Evolutionary conservation across 2,888 invertebrate genomes (phyloP).

Genomic region (Trissoscelio sp.): DNA sequence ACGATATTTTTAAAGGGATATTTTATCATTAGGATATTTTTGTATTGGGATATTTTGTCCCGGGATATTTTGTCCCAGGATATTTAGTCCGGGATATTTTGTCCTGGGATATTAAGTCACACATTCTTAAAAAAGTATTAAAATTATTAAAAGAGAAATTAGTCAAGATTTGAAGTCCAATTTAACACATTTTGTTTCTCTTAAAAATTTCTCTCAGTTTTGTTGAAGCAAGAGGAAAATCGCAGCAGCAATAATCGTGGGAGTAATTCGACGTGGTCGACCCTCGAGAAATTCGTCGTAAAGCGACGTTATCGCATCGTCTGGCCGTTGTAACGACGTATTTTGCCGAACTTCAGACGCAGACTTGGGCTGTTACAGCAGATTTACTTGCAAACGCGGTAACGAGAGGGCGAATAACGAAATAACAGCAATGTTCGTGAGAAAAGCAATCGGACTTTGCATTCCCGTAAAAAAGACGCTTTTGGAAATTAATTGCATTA

Average conservation of each 20-base stretch:
- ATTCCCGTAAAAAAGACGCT: conserved; percentile 12
- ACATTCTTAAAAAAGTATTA: too few species aligned
- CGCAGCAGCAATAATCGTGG: conserved; percentile 53
- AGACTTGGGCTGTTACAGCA: conserved; percentile 52
- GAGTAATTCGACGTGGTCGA: conserved; percentile 45
- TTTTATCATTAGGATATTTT: too few species aligned
- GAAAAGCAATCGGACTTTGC: conserved; percentile 39
- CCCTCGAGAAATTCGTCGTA: conserved; percentile 64
- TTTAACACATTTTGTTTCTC: neutral
- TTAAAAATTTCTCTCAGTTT: neutral
- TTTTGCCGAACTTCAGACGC: conserved; percentile 54
- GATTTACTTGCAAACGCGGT: conserved; percentile 50
- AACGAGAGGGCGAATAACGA: conserved; percentile 50
- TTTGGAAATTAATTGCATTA: conserved; percentile 52
- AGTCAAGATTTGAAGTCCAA: neutral
- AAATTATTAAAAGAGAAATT: too few species aligned
- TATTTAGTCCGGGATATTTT: too few species aligned
- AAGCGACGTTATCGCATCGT: conserved; percentile 66
- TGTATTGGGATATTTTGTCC: too few species aligned
- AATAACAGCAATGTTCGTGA: conserved; percentile 14
- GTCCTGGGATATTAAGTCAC: too few species aligned
- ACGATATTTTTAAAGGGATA: too few species aligned
- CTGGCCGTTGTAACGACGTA: conserved; percentile 57
- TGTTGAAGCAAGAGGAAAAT: conserved; percentile 31
- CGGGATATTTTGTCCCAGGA: too few species aligned